Conservation (phyloP, 2,113 vertebrate species). For the Rhipidura dahli region DNA sequence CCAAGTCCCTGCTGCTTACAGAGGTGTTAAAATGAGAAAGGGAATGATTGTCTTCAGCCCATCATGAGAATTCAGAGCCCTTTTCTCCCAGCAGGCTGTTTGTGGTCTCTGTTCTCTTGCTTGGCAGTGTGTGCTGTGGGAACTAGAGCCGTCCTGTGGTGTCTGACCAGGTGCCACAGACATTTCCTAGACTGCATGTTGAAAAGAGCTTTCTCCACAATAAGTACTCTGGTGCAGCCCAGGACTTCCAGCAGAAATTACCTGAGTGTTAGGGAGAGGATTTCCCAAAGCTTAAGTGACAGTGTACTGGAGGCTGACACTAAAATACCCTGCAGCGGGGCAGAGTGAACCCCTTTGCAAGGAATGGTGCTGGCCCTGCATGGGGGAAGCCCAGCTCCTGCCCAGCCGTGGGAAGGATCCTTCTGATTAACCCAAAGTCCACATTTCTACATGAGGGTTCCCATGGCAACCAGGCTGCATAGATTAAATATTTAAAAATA, state of each 20-base stretch:
- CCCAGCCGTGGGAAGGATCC: background rate
- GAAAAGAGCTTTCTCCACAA: background rate
- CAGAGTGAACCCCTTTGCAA: accelerated
- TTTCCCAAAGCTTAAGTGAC: background rate
- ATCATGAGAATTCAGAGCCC: background rate
- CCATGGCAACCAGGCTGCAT: conserved; percentile 9
- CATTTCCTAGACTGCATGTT: background rate
- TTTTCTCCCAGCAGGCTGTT: background rate
- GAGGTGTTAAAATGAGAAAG: background rate
- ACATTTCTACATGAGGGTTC: conserved; percentile 6
- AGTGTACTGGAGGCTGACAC: no score
- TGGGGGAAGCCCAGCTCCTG: accelerated
- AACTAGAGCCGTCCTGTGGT: accelerated
- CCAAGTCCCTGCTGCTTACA: background rate
- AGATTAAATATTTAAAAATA: conserved; percentile 46
- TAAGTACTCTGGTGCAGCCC: background rate
- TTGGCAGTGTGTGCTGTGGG: accelerated
- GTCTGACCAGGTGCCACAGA: accelerated
- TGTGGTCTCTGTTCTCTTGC: accelerated
- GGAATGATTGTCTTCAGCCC: background rate
- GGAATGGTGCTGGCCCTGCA: accelerated
- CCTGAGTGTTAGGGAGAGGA: background rate
- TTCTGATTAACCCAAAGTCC: conserved; percentile 9
- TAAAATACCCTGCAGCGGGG: accelerated
- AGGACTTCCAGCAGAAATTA: background rate